Evolutionary conservation across 2,113 vertebrate species (phyloP), one percentile per base, ranked within the genome.

Genomic region (Microcebus ravelobensis): DNA sequence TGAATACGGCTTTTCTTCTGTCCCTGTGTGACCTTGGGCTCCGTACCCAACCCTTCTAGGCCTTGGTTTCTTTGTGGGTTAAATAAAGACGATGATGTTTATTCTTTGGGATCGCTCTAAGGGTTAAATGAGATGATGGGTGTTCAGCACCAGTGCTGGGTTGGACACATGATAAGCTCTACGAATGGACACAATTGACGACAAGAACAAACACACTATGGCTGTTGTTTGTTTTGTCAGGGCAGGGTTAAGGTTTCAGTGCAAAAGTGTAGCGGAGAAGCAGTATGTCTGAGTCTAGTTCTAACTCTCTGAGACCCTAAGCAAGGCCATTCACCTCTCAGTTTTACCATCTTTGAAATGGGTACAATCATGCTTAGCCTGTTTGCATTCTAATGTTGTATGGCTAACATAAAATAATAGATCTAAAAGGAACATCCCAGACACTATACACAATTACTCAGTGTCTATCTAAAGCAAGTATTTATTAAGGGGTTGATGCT

Each of bases 291-390:
- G 21, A 55, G 21, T 39, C 76, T 31, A 31, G 27, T 42, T 39
- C 34, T 42, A 55, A 14, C 2, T 88, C 59, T 91, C 77, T 15
- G 48, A 31, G 50, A 15, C 29, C 12, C 7, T 36, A 17, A 21
- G 23, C 25, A 55, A 74, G 15, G 31, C 36, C 57, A 55, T 42
- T 74, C 50, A 17, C 5, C n/a, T 84, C 65, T 93, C 81, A 83
- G 52, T 65, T 63, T 92, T 27, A 23, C 12, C 27, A 6, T 63
- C 84, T 91, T 65, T 73, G 79, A 95, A 93, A 71, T 88, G 39
- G 29, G 29, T 20, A 21, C 21, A 11, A 17, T 76, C 14, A 1
- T 31, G 5, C 48, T 29, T 4, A 5, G 15, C 11, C 67, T 29
- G 4, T 70, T 82, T 63, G 45, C 42, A 31, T 34, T 34, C 42